phyloP scores from a whole-genome alignment of 2,113 vertebrate genomes.

The Cyprinodon variegatus region DNA sequence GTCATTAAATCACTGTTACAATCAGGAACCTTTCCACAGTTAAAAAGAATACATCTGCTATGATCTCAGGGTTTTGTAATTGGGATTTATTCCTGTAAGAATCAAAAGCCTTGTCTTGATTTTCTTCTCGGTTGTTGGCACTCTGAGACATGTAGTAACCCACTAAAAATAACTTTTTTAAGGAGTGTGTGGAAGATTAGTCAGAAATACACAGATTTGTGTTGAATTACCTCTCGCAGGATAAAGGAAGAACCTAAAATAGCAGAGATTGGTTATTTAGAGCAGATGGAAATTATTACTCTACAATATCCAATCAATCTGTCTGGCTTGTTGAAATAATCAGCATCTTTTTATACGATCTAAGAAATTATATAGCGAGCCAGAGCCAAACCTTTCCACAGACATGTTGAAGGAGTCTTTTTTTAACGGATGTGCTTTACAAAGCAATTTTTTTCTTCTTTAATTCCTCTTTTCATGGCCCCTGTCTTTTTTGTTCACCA shows the following conservation, averaged over 20 bases:
- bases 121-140: slow-evolving; percentile 10
- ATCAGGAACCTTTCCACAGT: slow-evolving; percentile 16
- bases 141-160: slow-evolving; percentile 7
- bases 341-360: slow-evolving; percentile 19
- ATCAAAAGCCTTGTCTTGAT: background rate
- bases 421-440: slow-evolving; percentile 55
- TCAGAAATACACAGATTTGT: background rate
- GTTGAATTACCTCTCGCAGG: background rate
- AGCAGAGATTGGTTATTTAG: background rate
- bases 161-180: slow-evolving; percentile 24
- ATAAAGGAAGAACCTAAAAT: background rate
- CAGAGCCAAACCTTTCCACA: slow-evolving; percentile 37
- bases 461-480: background rate
- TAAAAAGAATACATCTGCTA: background rate
- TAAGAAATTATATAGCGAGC: slow-evolving; percentile 12
- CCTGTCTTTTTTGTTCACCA: slow-evolving; percentile 36
- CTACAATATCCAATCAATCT: background rate
- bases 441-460: slow-evolving; percentile 12
- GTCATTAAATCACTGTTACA: slow-evolving; percentile 36
- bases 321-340: background rate
- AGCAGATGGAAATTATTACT: background rate
- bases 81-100: background rate
- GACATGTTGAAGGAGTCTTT: slow-evolving; percentile 50
- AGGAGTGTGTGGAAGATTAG: background rate
- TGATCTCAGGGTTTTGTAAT: background rate